A percentile compares a stretch with the other conserved stretches of the same genome.
These are phyloP conservation scores for Rosalia funebris DNA, from an alignment of 2,888 invertebrate species.

Conservation along the genomic window DNA sequence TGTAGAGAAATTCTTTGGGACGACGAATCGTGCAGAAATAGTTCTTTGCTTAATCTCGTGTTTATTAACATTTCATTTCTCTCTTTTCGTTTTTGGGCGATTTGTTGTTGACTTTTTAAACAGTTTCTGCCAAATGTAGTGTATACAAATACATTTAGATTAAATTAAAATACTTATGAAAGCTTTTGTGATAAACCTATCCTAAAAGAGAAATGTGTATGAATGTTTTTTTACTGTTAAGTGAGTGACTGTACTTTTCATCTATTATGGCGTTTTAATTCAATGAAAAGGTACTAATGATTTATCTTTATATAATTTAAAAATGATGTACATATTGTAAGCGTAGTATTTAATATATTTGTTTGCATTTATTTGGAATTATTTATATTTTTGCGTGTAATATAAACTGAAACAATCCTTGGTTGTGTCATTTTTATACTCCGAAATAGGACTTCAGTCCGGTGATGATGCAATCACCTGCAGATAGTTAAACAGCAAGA, in stretches of 20 bases:
- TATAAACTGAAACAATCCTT: conserved; percentile 32
- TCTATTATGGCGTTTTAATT: conserved; percentile 36
- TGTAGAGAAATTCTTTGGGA: conserved; percentile 28
- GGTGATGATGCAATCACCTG: too few species aligned
- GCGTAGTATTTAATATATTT: conserved; percentile 47
- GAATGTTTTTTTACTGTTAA: conserved; percentile 41
- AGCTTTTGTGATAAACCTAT: conserved; percentile 51
- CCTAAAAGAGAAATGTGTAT: conserved; percentile 37
- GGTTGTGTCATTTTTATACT: background rate
- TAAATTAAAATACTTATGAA: conserved; percentile 43
- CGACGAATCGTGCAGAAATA: conserved; percentile 28
- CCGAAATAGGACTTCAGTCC: too few species aligned
- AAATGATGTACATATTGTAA: conserved; percentile 47
- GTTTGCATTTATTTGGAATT: conserved; percentile 50
- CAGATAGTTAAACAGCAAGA: too few species aligned
- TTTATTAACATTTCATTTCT: background rate
- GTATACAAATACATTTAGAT: conserved; percentile 38
- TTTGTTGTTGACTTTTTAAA: conserved; percentile 26
- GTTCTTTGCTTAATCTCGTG: background rate
- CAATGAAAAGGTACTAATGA: conserved; percentile 43
- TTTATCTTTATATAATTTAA: conserved; percentile 38
- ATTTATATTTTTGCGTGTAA: conserved; percentile 51
- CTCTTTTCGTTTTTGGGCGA: conserved; percentile 23
- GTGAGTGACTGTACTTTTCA: conserved; percentile 43
- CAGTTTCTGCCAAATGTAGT: conserved; percentile 48